phyloP scores from a whole-genome alignment of 2,888 invertebrate genomes.

The Thecophora atra region DNA sequence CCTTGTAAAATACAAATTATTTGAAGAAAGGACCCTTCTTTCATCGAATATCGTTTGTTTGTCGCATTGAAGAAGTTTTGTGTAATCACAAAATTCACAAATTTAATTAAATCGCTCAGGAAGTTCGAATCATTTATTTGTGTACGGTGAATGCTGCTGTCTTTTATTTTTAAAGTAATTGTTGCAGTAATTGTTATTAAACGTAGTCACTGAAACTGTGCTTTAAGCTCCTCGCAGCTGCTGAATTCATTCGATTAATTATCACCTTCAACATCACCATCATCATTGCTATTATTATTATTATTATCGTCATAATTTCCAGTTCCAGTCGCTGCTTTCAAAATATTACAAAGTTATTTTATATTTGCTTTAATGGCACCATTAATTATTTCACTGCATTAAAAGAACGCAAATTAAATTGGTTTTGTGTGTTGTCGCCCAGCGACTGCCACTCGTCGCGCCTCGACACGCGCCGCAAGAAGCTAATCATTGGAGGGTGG shows the following conservation, averaged over 20 bases:
- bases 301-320: too few species aligned
- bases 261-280: neutral
- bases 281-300: too few species aligned
- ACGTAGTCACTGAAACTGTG: neutral
- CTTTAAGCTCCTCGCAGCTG: neutral
- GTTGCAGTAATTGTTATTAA: too few species aligned
- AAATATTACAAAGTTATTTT: too few species aligned
- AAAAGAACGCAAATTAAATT: conserved; percentile 16
- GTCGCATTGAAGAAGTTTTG: conserved; percentile 13
- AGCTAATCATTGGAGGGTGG: neutral
- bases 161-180: too few species aligned
- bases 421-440: neutral
- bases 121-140: too few species aligned
- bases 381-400: neutral
- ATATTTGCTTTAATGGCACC: neutral
- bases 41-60: too few species aligned
- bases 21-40: too few species aligned
- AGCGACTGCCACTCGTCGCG: neutral
- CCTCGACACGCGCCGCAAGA: neutral
- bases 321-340: too few species aligned
- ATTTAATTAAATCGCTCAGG: conserved; percentile 44
- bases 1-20: too few species aligned
- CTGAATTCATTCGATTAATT: neutral
- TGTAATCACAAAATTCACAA: conserved; percentile 41
- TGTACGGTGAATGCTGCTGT: too few species aligned